A percentile compares a stretch with the other conserved stretches of the same genome.
Conservation (phyloP, 2,888 invertebrate species). For the Pseudeuparius sepicola region DNA sequence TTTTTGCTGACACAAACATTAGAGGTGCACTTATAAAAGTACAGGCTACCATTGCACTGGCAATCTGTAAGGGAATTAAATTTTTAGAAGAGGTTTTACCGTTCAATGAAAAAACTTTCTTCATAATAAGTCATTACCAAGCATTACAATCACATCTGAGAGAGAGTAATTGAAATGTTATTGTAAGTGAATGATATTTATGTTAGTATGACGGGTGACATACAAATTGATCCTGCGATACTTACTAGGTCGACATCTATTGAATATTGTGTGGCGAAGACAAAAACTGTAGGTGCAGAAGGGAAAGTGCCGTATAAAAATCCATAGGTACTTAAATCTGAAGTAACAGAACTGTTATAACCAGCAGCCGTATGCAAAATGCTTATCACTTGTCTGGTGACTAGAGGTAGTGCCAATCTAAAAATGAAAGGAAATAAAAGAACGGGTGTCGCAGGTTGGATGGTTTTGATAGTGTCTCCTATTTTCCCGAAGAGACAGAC, state of each 20-base stretch:
- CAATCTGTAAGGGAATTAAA: slow-evolving; percentile 64
- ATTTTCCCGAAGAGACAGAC: too few relatives aligned
- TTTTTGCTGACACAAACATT: slow-evolving; percentile 91
- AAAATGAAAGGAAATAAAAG: too few relatives aligned
- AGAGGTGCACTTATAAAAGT: slow-evolving; percentile 90
- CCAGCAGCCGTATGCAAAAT: slow-evolving; percentile 63
- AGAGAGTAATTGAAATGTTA: too few relatives aligned
- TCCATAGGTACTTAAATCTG: slow-evolving; percentile 81
- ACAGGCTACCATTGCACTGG: slow-evolving; percentile 88
- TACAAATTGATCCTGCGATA: too few relatives aligned
- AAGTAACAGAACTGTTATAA: slow-evolving; percentile 59
- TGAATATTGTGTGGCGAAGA: slow-evolving; percentile 82
- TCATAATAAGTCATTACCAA: too few relatives aligned
- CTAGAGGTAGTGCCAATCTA: slow-evolving; percentile 71
- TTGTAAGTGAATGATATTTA: too few relatives aligned
- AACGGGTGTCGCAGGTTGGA: too few relatives aligned
- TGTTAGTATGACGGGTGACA: too few relatives aligned
- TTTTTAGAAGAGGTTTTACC: too few relatives aligned
- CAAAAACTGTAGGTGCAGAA: slow-evolving; percentile 91
- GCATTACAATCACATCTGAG: too few relatives aligned
- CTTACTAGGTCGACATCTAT: slow-evolving; percentile 77
- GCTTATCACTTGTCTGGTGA: slow-evolving; percentile 78
- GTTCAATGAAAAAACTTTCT: too few relatives aligned
- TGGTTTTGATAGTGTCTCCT: too few relatives aligned
- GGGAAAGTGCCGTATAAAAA: slow-evolving; percentile 95